Conservation (phyloP, 2,797 vertebrate species). For the Megalops cyprinoides region DNA sequence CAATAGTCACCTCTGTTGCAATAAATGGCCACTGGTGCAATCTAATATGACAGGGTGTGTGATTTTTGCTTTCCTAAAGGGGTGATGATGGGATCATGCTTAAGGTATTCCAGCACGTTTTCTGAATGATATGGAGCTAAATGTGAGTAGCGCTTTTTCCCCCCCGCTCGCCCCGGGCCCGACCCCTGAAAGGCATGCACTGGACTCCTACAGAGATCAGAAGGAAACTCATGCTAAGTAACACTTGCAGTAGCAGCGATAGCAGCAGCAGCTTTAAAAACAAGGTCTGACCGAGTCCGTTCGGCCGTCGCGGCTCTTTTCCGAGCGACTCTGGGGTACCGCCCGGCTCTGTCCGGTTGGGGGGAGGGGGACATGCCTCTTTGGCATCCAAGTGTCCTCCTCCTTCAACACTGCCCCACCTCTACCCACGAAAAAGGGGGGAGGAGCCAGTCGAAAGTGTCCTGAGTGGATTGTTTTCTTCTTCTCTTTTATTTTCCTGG, state of each 20-base stretch:
- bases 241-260: slow-evolving; percentile 79
- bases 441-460: slow-evolving; percentile 45
- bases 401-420: slow-evolving; percentile 39
- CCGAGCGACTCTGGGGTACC: slow-evolving; percentile 33
- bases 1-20: background rate
- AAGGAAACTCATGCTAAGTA: slow-evolving; percentile 76
- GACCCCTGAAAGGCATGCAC: slow-evolving; percentile 22
- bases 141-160: slow-evolving; percentile 51
- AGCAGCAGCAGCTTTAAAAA: slow-evolving; percentile 49
- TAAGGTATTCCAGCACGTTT: slow-evolving; percentile 14
- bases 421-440: background rate
- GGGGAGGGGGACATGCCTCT: slow-evolving; percentile 26
- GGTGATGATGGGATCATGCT: background rate
- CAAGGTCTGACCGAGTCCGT: slow-evolving; percentile 35
- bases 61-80: background rate
- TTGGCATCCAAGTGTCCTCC: slow-evolving; percentile 27
- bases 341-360: slow-evolving; percentile 5
- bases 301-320: background rate
- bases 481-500: slow-evolving; percentile 61
- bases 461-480: slow-evolving; percentile 62
- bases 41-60: background rate
- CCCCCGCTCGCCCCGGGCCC: background rate
- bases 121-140: background rate
- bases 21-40: background rate
- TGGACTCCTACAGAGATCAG: slow-evolving; percentile 51